Base-by-base conservation (phyloP, 2,888 invertebrate species). In the Dryomyza anilis region DNA sequence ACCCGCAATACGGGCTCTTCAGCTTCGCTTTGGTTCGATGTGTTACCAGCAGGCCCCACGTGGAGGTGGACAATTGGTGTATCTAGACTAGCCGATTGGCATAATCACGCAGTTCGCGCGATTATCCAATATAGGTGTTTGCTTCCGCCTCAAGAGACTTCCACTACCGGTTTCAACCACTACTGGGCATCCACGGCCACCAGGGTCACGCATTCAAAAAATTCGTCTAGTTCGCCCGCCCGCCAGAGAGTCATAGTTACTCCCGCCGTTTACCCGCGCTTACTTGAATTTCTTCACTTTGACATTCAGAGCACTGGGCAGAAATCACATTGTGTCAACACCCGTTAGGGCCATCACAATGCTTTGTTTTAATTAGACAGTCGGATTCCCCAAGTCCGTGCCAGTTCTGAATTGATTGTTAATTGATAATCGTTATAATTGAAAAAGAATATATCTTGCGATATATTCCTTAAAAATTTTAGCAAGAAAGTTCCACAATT, bases 351-450 rank as follows among this genome's bases (percentile, higher is more conserved):
- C 57, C 57, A 57, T 57, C 57, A 45, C 46, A 46, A 46, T n/a
- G 46, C 46, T 46, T 46, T 46, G 46, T 46, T 46, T 46, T 46
- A 46, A 46, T 46, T 46, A 46, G 46, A 46, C 46, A 19, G 19
- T 39, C 39, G 39, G 39, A 86, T 86, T 86, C 85, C 85, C 86
- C 86, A 83, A 83, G 87, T 86, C 86, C 86, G 86, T 86, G 84
- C 86, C 86, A 87, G 87, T 87, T 87, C 86, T 84, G 85, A 86
- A 83, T 79, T 82, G 84, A 84, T 82, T 85, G 85, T 27, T 52
- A 52, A 52, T 52, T 52, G 52, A 52, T 52, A 52, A 27, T 52
- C 52, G 27, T 52, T 52, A 52, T 52, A 52, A 52, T 68, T 69
- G 63, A 65, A 64, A 69, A 69, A 57, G 60, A 60, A 62, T 58